Conservation (phyloP, 2,113 vertebrate species). For the Lagopus leucura region DNA sequence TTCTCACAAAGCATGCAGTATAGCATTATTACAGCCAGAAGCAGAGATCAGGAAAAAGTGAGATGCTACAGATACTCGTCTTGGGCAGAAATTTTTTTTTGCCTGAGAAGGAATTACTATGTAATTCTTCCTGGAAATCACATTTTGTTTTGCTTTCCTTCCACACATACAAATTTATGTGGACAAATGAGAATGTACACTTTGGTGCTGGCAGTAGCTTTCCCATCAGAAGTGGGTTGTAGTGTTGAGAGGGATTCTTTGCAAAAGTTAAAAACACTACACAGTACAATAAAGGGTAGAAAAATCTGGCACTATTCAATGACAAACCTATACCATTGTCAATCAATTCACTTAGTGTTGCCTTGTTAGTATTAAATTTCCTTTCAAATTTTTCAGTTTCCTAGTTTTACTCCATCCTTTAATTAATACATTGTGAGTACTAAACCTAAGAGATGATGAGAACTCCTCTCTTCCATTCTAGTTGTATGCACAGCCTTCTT, state of each 20-base stretch:
- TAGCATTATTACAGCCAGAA: background rate
- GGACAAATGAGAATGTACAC: background rate
- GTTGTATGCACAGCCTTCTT: background rate
- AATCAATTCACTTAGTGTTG: background rate
- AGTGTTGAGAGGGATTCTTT: background rate
- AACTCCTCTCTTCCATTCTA: slow-evolving; percentile 5
- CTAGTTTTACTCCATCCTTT: slow-evolving; percentile 35
- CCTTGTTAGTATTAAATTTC: background rate
- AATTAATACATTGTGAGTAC: slow-evolving; percentile 5
- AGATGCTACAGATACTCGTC: background rate
- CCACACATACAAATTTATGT: background rate
- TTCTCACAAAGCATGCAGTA: background rate
- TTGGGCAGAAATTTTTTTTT: background rate
- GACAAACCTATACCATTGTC: background rate
- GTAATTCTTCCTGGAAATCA: background rate
- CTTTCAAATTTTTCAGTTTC: slow-evolving; percentile 34
- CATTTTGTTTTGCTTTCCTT: background rate
- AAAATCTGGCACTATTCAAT: background rate
- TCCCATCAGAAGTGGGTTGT: background rate
- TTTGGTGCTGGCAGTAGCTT: background rate
- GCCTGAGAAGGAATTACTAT: background rate
- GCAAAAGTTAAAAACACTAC: background rate
- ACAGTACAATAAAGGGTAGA: background rate
- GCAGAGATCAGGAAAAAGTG: background rate
- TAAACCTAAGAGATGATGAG: background rate